Evolutionary conservation across 2,113 vertebrate species (phyloP), one percentile per base, ranked within the genome.

Genomic region (Microtus pennsylvanicus): DNA sequence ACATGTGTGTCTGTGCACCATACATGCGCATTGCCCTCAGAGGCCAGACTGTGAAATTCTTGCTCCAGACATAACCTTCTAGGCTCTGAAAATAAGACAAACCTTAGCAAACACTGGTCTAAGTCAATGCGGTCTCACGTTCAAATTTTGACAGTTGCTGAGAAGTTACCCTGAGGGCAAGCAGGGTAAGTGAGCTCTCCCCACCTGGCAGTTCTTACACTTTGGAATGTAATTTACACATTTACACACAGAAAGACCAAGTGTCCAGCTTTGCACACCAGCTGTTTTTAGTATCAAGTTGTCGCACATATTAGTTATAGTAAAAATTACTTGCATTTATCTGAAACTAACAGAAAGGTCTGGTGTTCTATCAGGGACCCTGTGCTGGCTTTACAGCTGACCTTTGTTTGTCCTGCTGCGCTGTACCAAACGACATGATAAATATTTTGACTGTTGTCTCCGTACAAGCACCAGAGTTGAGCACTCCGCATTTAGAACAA

Each of bases 131-230:
- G 5, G 55, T 58, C 55, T 58, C 55, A 58, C 1, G 0, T 58
- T 58, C 55, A 19, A 58, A 58, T 58, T 21, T 58, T 58, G 55
- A 21, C 55, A 58, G 55, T 58, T 58, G 17, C 55, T 58, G 55
- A 58, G 55, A 58, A 58, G 55, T 58, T 58, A 58, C 55, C 55
- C 55, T 21, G 55, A 58, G 55, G 55, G 1, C 0, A 19, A 22
- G 22, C 12, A 42, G 19, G 11, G 1, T 24, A 55, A 10, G 11
- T 7, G 33, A 87, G 16, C 38, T 52, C 7, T 9, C 26, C 3
- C 35, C 11, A 33, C 30, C 5, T 2, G 11, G 5, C 0, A 12
- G 3, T 76, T 10, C 21, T 22, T n/a, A 38, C 1, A 5, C n/a
- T 10, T 14, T 5, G 38, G 26, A 42, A 16, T 52, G 52, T 55